Evolutionary conservation across 2,797 vertebrate genomes (phyloP), one percentile per base, ranked within the genome.

Genomic region (Acrossocheilus wenchowensis): DNA sequence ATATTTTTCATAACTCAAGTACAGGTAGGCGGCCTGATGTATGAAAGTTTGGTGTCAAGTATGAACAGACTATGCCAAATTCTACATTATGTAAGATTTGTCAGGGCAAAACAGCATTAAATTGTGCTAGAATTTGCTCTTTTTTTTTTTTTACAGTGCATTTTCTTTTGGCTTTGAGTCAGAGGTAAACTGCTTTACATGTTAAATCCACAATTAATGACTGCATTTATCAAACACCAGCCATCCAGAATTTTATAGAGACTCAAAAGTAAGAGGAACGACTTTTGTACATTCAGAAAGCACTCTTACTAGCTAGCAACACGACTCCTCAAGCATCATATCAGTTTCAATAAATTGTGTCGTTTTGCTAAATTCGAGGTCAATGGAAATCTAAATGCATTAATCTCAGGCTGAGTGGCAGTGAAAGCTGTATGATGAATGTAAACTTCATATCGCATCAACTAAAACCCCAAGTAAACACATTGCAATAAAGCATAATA

Each of bases 381-480:
- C 26, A 62, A 43, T 73, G 66, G 41, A 81, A 45, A 78, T 45
- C 23, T 21, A 54, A 60, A 81, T 79, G 45, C 52, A 62, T 41
- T 52, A 3, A 50, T 34, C 23, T 81, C 71, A 82, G 30, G 50
- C 84, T 75, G 43, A 54, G 43, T 75, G 89, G 87, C 89, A 90
- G 87, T 89, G 66, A 85, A 60, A 87, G 87, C 89, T 89, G 57
- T 72, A 43, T 64, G 39, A 68, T 69, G 62, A 6, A 69, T 72
- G 77, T 73, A 85, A 85, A 85, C 83, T 73, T 82, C 39, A 54
- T 82, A 34, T 1, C 26, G 64, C 21, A 6, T 8, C 43, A 72
- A 57, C 50, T 57, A 73, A 71, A 83, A n/a, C 26, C 12, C 5
- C 68, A 82, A 73, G 82, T 66, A 52, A 79, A 78, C 62, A 21